Evolutionary conservation across 2,113 vertebrate species (phyloP).

Genomic region (Neotoma lepida): DNA sequence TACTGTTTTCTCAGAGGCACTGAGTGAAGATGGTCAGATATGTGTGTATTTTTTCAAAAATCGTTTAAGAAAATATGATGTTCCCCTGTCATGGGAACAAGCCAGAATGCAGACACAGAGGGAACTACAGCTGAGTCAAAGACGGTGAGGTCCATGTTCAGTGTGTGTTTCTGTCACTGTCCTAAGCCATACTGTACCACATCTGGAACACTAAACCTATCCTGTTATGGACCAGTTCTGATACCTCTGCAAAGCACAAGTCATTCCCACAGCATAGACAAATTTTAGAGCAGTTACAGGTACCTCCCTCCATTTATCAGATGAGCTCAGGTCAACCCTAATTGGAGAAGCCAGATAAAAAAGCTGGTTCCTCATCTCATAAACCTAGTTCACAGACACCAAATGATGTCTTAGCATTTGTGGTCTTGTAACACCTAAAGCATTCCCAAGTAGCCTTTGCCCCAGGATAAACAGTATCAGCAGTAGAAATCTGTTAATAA

Average conservation of each 20-base stretch:
- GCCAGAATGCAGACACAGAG: conserved; percentile 88
- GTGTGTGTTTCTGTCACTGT: not conserved
- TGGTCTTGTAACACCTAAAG: not conserved
- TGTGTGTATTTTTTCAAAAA: conserved; percentile 91
- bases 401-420: not conserved
- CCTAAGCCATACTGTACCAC: not conserved
- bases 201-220: not conserved
- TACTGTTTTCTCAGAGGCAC: conserved; percentile 85
- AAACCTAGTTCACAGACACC: not conserved
- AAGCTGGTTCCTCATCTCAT: not conserved
- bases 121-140: conserved; percentile 74
- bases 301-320: not conserved
- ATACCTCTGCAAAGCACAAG: not conserved
- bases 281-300: not conserved
- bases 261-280: not conserved
- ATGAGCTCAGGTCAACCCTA: not conserved
- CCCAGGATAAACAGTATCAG: not conserved
- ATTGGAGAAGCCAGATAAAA: not conserved
- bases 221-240: not conserved
- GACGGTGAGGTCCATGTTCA: conserved; percentile 77
- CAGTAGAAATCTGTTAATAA: not conserved
- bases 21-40: conserved; percentile 92
- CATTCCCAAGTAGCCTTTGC: not conserved
- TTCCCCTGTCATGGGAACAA: conserved; percentile 89
- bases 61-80: conserved; percentile 86